These are phyloP conservation scores for Ellobius talpinus DNA, from an alignment of 2,113 vertebrate species.

Conservation along the genomic window DNA sequence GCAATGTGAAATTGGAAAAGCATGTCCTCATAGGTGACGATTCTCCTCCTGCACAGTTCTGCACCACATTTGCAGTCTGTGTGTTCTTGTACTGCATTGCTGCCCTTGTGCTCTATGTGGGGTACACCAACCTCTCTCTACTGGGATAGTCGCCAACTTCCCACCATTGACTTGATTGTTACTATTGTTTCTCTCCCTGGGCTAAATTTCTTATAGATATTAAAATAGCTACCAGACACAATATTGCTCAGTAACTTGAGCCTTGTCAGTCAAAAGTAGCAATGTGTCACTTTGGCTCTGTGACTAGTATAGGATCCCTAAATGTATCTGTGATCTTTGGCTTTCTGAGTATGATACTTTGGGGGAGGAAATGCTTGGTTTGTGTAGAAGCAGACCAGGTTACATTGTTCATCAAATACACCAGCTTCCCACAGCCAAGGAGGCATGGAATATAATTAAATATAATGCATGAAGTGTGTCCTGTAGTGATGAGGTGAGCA, in stretches of 20 bases:
- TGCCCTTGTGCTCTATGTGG: too few relatives aligned
- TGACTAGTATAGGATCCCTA: slow-evolving; percentile 91
- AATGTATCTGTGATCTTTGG: slow-evolving; percentile 97
- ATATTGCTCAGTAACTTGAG: slow-evolving; percentile 75
- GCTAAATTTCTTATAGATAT: slow-evolving; percentile 93
- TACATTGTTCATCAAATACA: slow-evolving; percentile 87
- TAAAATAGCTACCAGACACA: slow-evolving; percentile 88
- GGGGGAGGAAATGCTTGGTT: slow-evolving; percentile 96
- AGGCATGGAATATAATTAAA: slow-evolving; percentile 83
- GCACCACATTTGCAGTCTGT: too few relatives aligned
- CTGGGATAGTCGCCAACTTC: too few relatives aligned
- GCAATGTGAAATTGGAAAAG: too few relatives aligned
- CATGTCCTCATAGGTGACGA: too few relatives aligned
- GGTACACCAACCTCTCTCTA: too few relatives aligned
- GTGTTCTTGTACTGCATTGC: too few relatives aligned
- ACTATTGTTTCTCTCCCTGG: slow-evolving; percentile 92
- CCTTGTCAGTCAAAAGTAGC: slow-evolving; percentile 64
- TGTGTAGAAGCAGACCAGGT: slow-evolving; percentile 94
- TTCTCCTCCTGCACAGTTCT: too few relatives aligned
- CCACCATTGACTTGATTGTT: slow-evolving; percentile 88
- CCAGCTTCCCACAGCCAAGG: slow-evolving; percentile 84
- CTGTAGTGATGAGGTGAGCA: too few relatives aligned
- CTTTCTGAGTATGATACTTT: slow-evolving; percentile 93
- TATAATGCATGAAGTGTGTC: slow-evolving; percentile 57
- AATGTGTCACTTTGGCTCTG: slow-evolving; percentile 88